Evolutionary conservation across 2,113 vertebrate genomes (phyloP), one percentile per base, ranked within the genome.

Genomic region (Mobula hypostoma): DNA sequence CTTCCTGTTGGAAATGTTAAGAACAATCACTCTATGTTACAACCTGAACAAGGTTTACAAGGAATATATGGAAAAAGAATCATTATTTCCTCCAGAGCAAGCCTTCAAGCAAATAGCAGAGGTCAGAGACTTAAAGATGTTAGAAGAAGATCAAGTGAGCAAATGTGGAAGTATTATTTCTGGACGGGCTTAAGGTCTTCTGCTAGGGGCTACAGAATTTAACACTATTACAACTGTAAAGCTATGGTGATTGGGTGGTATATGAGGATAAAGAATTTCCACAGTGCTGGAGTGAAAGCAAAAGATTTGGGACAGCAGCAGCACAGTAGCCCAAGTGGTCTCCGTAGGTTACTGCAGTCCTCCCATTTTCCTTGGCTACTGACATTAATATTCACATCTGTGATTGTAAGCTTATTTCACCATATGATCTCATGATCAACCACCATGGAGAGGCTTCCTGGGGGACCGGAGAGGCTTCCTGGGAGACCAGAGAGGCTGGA

Each of bases 401-500:
- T 61, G 56, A 24, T 63, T 70, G 32, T 48, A 91, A 92, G 32
- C 17, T 72, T 17, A 92, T 70, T 72, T 72, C 66, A 70, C 36
- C 66, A 12, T 72, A 70, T 70, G 88, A 92, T 24, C 88, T 72
- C 68, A 70, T 92, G 4, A 32, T 92, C 88, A 70, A 24, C 63
- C 36, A 15, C 19, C 66, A 36, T 9, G 66, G 66, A 29, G n/a
- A 40, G 24, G n/a, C 87, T 91, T 66, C 68, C n/a, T 63, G 68
- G 88, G 66, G 88, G 88, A 91, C 14, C 0, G 66, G 66, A 29
- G n/a, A 48, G 24, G 32, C 88, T 92, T 68, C 68, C n/a, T 63
- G 68, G 88, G 66, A 66, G 88, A 91, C 15, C 88, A 70, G n/a
- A 4, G 29, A 68, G 70, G 88, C 88, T 40, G 58, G 88, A 92